Percentiles rank a stretch among this genome's conserved stretches.
Evolutionary conservation across 2,888 invertebrate genomes (phyloP).

Genomic region (Megamerina dolium): DNA sequence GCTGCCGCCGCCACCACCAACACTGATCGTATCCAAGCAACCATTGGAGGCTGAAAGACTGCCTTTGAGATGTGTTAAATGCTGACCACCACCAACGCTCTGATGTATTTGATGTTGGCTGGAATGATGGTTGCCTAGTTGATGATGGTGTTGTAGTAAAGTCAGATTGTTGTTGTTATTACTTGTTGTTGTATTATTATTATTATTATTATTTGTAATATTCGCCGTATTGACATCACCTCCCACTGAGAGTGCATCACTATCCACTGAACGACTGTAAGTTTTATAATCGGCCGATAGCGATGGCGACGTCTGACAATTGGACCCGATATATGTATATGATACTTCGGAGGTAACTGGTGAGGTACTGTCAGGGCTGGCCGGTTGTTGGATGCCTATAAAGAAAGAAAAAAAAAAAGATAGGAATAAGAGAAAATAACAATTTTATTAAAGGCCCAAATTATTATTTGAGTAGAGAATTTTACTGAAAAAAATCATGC

Average conservation of each 20-base stretch:
- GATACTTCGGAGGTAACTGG: constrained; percentile 73
- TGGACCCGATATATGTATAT: constrained; percentile 50
- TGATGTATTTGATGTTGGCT: constrained; percentile 14
- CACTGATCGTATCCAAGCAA: constrained; percentile 25
- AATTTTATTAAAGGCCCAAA: no score
- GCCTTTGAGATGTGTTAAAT: no score
- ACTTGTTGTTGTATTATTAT: no score
- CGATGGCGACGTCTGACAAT: constrained; percentile 45
- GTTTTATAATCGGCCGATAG: constrained; percentile 45
- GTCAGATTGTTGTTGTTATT: constrained; percentile 22
- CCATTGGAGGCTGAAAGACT: constrained; percentile 12
- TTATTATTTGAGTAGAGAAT: no score
- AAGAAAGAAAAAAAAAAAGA: constrained; percentile 1
- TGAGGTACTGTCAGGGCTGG: constrained; percentile 81
- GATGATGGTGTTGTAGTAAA: constrained; percentile 26
- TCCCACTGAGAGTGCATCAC: constrained; percentile 41
- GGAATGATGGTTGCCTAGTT: constrained; percentile 21
- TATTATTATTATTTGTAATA: constrained; percentile 7
- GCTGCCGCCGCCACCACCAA: constrained; percentile 23
- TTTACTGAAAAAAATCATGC: no score
- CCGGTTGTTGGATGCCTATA: constrained; percentile 54
- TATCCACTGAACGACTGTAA: constrained; percentile 46
- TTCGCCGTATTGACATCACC: constrained; percentile 34
- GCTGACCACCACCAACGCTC: constrained; percentile 17
- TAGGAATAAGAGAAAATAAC: no score